These are phyloP conservation scores for Octopus sinensis DNA, from an alignment of 1,140 invertebrate genomes.

Conservation along the genomic window DNA sequence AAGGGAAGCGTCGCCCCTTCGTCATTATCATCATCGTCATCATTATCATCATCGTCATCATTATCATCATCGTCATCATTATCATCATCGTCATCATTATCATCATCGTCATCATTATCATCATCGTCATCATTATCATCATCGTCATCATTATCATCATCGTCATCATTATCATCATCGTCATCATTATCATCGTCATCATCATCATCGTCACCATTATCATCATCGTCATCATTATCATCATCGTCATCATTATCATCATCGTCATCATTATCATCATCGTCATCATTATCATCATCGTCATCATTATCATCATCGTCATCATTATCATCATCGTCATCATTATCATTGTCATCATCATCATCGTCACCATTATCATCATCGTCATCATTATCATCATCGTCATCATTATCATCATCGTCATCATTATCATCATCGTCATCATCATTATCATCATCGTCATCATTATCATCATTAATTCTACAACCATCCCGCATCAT, in stretches of 20 bases:
- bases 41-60: constrained; percentile 13
- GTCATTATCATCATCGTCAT: constrained; percentile 10
- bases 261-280: constrained; percentile 20
- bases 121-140: constrained; percentile 17
- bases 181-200: constrained; percentile 19
- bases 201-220: constrained; percentile 21
- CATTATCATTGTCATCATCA: constrained; percentile 20
- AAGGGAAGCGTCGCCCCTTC: not conserved
- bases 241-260: constrained; percentile 22
- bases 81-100: constrained; percentile 17
- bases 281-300: constrained; percentile 20
- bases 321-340: constrained; percentile 19
- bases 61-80: constrained; percentile 2
- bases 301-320: constrained; percentile 21
- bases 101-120: constrained; percentile 17
- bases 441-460: constrained; percentile 20
- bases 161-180: constrained; percentile 20
- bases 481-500: constrained; percentile 16
- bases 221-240: constrained; percentile 21
- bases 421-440: constrained; percentile 21
- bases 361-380: constrained; percentile 19
- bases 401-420: constrained; percentile 20
- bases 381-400: constrained; percentile 21
- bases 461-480: constrained; percentile 18
- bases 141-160: constrained; percentile 18